These are phyloP conservation scores for Potamilus streckersoni DNA, from an alignment of 1,140 invertebrate genomes.

Conservation along the genomic window DNA sequence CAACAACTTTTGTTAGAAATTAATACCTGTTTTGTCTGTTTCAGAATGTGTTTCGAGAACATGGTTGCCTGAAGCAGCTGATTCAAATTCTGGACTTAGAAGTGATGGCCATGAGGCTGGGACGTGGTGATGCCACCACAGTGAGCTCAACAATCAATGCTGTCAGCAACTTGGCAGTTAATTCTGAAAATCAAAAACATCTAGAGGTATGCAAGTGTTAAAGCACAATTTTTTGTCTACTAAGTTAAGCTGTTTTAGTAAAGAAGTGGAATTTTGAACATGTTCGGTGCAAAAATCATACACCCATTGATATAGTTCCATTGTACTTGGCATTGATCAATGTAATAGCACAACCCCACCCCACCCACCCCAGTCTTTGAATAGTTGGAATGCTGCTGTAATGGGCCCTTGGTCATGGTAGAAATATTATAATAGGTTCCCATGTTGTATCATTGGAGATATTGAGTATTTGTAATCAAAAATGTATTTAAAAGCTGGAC, in stretches of 20 bases:
- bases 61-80: slow-evolving; percentile 70
- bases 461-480: neutral
- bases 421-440: neutral
- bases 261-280: neutral
- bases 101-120: slow-evolving; percentile 38
- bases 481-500: neutral
- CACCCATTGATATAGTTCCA: neutral
- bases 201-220: slow-evolving; percentile 66
- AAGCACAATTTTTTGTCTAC: neutral
- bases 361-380: too few relatives aligned
- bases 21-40: slow-evolving; percentile 30
- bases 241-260: neutral
- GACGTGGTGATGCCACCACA: slow-evolving; percentile 60
- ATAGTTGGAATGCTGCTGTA: neutral
- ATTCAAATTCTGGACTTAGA: slow-evolving; percentile 65
- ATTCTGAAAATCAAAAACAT: slow-evolving; percentile 71
- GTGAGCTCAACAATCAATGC: slow-evolving; percentile 68
- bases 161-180: slow-evolving; percentile 72
- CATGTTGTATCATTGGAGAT: neutral
- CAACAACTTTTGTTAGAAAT: too few relatives aligned
- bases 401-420: too few relatives aligned
- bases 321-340: too few relatives aligned
- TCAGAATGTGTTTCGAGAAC: slow-evolving; percentile 72
- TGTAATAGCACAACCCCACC: too few relatives aligned
- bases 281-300: neutral